Evolutionary conservation across 2,113 vertebrate species (phyloP).

Genomic region (Stomatorhinus ivindoensis): DNA sequence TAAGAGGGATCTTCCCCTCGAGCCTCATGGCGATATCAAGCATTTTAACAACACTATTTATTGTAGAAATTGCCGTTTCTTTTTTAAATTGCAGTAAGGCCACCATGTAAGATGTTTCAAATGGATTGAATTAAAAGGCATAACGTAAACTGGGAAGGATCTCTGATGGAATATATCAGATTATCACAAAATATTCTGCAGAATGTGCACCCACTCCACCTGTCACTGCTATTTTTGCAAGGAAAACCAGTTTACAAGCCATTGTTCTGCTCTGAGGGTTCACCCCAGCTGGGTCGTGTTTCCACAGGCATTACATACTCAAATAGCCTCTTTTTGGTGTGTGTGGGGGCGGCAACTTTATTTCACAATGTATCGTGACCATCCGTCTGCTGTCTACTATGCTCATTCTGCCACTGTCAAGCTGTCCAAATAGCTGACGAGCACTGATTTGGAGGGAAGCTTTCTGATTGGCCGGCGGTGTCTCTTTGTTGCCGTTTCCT

Average conservation of each 20-base stretch:
- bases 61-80: background rate
- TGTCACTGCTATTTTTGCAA: background rate
- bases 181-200: background rate
- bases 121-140: background rate
- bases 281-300: background rate
- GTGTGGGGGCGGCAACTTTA: background rate
- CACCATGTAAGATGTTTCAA: background rate
- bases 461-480: background rate
- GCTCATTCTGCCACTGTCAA: background rate
- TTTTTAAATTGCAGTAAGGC: background rate
- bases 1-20: background rate
- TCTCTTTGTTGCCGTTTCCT: background rate
- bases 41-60: background rate
- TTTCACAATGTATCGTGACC: background rate
- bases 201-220: background rate
- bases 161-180: background rate
- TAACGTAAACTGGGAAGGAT: background rate
- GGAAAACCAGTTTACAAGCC: background rate
- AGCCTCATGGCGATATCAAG: background rate
- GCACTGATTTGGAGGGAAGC: background rate
- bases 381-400: background rate
- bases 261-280: background rate
- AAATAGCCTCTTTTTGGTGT: background rate
- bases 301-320: background rate
- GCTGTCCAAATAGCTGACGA: background rate